A percentile compares a stretch with the other conserved stretches of the same genome.
Evolutionary conservation across 2,797 vertebrate species (phyloP).

Genomic region (Sebastes diaconus): DNA sequence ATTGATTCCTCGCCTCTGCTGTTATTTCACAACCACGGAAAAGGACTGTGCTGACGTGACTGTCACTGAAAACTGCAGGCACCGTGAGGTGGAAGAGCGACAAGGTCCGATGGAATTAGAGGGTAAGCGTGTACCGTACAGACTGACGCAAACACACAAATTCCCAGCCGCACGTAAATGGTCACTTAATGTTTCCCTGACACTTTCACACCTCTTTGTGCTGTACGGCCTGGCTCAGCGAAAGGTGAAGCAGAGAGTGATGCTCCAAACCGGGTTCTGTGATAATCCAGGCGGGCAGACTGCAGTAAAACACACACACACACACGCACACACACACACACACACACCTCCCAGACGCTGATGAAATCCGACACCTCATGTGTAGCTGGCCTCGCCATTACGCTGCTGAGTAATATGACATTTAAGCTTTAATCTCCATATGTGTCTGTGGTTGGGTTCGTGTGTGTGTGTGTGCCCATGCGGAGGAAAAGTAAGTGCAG

Average conservation of each 20-base stretch:
- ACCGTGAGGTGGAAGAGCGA: not conserved
- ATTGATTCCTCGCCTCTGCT: not conserved
- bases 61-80: not conserved
- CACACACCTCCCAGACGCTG: constrained; percentile 8
- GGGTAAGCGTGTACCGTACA: not conserved
- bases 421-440: constrained; percentile 48
- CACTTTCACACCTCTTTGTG: not conserved
- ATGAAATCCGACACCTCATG: constrained; percentile 37
- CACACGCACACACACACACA: too few relatives aligned
- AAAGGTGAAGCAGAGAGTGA: not conserved
- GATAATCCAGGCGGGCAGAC: constrained; percentile 7
- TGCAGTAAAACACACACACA: constrained; percentile 10
- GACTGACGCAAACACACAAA: not conserved
- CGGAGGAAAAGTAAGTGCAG: constrained; percentile 5
- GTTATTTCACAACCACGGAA: not conserved
- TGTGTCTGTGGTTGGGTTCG: constrained; percentile 12
- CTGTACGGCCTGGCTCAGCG: not conserved
- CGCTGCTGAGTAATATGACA: constrained; percentile 56
- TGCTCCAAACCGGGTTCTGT: not conserved
- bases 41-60: not conserved
- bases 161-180: not conserved
- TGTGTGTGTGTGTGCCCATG: not conserved
- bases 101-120: not conserved
- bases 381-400: constrained; percentile 24
- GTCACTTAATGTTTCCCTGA: not conserved